phyloP scores from a whole-genome alignment of 1,140 invertebrate genomes.

The Antheraea pernyi region DNA sequence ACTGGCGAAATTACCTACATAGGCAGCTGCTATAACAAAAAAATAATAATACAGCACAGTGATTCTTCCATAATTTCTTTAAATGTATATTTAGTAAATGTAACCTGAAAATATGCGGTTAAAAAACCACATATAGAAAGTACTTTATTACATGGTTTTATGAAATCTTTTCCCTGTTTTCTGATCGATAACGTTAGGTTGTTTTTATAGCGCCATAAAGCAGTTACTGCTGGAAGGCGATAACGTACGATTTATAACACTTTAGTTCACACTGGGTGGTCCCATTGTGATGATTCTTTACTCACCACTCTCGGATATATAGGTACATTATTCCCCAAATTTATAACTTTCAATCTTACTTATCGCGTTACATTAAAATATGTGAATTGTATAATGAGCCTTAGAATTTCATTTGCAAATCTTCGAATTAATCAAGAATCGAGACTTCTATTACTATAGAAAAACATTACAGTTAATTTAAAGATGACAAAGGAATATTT shows the following conservation, averaged over 20 bases:
- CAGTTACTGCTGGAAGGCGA: slow-evolving; percentile 44
- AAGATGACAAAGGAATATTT: too few species aligned
- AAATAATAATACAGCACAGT: too few species aligned
- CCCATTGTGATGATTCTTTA: slow-evolving; percentile 17
- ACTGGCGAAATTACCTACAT: too few species aligned
- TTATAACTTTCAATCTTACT: slow-evolving; percentile 23
- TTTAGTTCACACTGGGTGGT: slow-evolving; percentile 30
- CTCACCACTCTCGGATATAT: slow-evolving; percentile 14
- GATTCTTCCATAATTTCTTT: too few species aligned
- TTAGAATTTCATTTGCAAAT: too few species aligned
- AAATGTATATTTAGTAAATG: too few species aligned
- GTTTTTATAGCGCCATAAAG: slow-evolving; percentile 47
- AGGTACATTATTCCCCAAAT: slow-evolving; percentile 21
- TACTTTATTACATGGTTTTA: background rate
- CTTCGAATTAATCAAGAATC: too few species aligned
- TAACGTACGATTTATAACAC: slow-evolving; percentile 50
- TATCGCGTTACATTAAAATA: background rate
- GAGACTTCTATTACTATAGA: too few species aligned
- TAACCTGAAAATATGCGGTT: background rate
- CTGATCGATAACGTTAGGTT: slow-evolving; percentile 36
- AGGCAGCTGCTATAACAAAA: too few species aligned
- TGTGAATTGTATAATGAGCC: background rate
- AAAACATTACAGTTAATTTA: too few species aligned
- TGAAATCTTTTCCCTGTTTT: slow-evolving; percentile 26
- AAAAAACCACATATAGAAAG: background rate